These are phyloP conservation scores for Hemibates koningsi DNA, from an alignment of 2,113 vertebrate species.

Conservation along the genomic window DNA sequence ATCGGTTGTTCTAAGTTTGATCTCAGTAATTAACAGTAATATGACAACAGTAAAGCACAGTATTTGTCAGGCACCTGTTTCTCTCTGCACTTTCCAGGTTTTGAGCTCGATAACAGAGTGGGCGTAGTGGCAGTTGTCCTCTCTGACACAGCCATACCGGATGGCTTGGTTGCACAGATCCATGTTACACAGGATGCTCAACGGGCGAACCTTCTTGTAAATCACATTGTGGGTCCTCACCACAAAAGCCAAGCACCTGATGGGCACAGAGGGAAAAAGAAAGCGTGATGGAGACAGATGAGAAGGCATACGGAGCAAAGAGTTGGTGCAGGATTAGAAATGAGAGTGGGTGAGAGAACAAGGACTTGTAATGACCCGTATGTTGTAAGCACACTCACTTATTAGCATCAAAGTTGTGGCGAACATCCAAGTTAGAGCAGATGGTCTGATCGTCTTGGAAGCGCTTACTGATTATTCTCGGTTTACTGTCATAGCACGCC, in stretches of 20 bases:
- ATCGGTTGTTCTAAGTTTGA: not conserved
- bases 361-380: not conserved
- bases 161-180: slow-evolving; percentile 83
- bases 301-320: not conserved
- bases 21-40: not conserved
- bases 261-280: not conserved
- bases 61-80: slow-evolving; percentile 70
- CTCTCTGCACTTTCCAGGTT: slow-evolving; percentile 87
- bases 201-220: slow-evolving; percentile 87
- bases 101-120: slow-evolving; percentile 91
- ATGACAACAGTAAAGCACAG: not conserved
- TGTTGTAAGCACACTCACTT: slow-evolving; percentile 76
- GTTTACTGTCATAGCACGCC: slow-evolving; percentile 91
- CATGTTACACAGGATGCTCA: slow-evolving; percentile 78
- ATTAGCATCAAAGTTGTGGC: slow-evolving; percentile 85
- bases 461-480: slow-evolving; percentile 89
- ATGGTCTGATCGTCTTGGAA: slow-evolving; percentile 75
- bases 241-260: slow-evolving; percentile 90
- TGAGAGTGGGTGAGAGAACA: not conserved
- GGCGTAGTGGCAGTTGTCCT: slow-evolving; percentile 82
- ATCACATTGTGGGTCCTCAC: slow-evolving; percentile 77
- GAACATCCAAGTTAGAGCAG: slow-evolving; percentile 81
- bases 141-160: slow-evolving; percentile 79
- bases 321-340: not conserved
- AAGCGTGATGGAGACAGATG: accelerated